Evolutionary conservation across 2,113 vertebrate genomes (phyloP), one percentile per base, ranked within the genome.

Genomic region (Passer montanus): DNA sequence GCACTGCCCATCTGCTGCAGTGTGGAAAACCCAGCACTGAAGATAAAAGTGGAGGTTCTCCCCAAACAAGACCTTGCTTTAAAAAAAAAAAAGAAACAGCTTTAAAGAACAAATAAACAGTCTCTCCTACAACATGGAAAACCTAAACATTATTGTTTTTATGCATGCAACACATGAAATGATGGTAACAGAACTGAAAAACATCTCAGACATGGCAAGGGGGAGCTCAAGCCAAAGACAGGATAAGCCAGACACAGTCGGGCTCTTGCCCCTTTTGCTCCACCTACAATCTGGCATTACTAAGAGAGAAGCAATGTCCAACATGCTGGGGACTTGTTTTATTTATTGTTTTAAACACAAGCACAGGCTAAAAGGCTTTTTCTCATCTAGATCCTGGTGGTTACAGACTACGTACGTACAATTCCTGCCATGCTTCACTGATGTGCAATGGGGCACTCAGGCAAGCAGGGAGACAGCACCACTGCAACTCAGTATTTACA

Each of bases 401-500:
- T 90, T 79, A 46, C 62, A 76, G 10, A 26, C 22, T 5, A 26
- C 9, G 1, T 33, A 31, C 0, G 0, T 7, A 78, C 0, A 0
- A 79, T 53, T 72, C 74, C 60, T 72, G 73, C n/a, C 7, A 11
- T n/a, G 68, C 81, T 82, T 78, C 88, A 80, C 15, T 0, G 2
- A n/a, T 12, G 26, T 60, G 72, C 70, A 66, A n/a, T 0, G 0
- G 33, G 46, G 59, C 72, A 39, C 15, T 7, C 55, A 86, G 53
- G 39, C 43, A 49, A 80, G 37, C 6, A 23, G 41, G 41, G 92
- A 84, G 74, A 50, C 30, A 31, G 62, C 46, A 88, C n/a, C 22
- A 23, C 19, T 60, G 46, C 2, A 2, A 68, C 39, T 46, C 72
- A 74, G 30, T 16, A 20, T 69, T 59, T 84, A 72, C 26, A 35